Base-by-base conservation (phyloP, 2,113 vertebrate species). In the Mesembrinibis cayennensis region DNA sequence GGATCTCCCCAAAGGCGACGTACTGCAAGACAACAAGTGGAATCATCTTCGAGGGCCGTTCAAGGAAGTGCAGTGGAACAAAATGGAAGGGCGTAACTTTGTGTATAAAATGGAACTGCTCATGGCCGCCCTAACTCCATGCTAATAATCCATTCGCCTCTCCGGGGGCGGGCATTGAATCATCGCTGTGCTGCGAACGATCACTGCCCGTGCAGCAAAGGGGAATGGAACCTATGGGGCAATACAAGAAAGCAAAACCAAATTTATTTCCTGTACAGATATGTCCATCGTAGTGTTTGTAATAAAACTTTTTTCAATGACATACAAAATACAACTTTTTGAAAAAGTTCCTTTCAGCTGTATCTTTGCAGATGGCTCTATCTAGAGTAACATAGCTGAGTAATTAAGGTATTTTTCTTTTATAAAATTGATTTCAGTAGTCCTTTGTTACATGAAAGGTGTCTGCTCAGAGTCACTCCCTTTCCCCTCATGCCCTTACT, bases 101-200 rank as follows among this genome's bases (percentile, higher is more conserved):
- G 99, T 99, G 17, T 99, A 99, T 97, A 99, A 99, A 96, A 99
- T 99, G 99, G 99, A 99, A 95, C 99, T 99, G 14, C 98, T 99
- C 34, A 99, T 99, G 99, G 99, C 99, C 1, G 99, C 99, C 1
- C 97, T 99, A 11, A 99, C 99, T 7, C 99, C 99, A 0, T 99
- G 99, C 83, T 98, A 97, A 23, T 98, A 81, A 93, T 38, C 26
- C 0, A 0, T 58, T 42, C 7, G 38, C 42, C 34, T 65, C 19
- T 29, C 29, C 3, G 0, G 12, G 47, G 11, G 38, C 16, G 25
- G 17, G 25, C 30, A 40, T 21, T 30, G 76, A 65, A 18, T 58
- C 74, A 50, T 59, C 4, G 1, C 36, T 32, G 26, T 63, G 76
- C 67, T 84, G 87, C 5, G 4, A 40, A 6, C 7, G 8, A 15